A percentile compares a stretch with the other conserved stretches of the same genome.
phyloP scores from a whole-genome alignment of 1,140 invertebrate species.

The Cylas formicarius region DNA sequence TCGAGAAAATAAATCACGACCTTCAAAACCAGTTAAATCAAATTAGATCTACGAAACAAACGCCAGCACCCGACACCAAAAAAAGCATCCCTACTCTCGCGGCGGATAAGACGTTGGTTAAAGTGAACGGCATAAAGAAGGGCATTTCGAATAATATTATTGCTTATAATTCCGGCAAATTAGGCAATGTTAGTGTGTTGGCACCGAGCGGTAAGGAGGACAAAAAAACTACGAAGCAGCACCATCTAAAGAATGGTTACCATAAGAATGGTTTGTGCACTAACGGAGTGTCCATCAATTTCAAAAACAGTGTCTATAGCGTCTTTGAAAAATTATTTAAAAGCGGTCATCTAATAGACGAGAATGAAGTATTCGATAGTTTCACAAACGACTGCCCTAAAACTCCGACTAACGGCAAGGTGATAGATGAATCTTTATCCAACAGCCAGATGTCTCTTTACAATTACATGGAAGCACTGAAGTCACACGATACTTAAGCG shows the following conservation, averaged over 20 bases:
- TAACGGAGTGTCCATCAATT: constrained; percentile 11
- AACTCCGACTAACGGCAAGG: background rate
- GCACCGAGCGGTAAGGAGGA: constrained; percentile 14
- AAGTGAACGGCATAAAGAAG: constrained; percentile 17
- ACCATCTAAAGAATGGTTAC: constrained; percentile 3
- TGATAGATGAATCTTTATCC: constrained; percentile 13
- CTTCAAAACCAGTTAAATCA: constrained; percentile 28
- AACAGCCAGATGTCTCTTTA: constrained; percentile 32
- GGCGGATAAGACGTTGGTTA: constrained; percentile 4
- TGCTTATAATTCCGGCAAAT: no score
- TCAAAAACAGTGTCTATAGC: constrained; percentile 13
- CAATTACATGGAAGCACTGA: constrained; percentile 33
- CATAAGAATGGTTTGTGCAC: constrained; percentile 2
- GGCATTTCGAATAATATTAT: background rate
- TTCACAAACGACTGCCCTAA: constrained; percentile 4
- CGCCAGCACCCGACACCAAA: background rate
- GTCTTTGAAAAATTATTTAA: constrained; percentile 32
- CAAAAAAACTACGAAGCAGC: background rate
- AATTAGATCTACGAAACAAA: constrained; percentile 13
- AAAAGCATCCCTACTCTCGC: background rate
- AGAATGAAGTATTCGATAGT: constrained; percentile 23
- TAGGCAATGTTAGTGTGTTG: no score
- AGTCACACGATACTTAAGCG: constrained; percentile 17
- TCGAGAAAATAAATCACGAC: constrained; percentile 30
- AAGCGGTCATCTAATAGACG: constrained; percentile 17